Conservation (phyloP, 1,140 invertebrate genomes). For the Macrobrachium nipponense region DNA sequence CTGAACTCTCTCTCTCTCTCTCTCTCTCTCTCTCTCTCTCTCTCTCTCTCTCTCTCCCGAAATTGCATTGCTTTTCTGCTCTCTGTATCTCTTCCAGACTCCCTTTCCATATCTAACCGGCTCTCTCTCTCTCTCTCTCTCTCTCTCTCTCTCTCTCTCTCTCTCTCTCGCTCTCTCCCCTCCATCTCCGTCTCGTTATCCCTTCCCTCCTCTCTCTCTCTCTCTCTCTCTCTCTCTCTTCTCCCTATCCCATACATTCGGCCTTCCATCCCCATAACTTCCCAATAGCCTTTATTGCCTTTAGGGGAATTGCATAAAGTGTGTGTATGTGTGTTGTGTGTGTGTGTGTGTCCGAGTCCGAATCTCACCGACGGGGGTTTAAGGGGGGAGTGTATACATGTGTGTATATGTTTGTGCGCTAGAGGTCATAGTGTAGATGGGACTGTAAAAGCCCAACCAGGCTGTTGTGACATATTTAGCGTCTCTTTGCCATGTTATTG, state of each 20-base stretch:
- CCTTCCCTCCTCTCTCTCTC: not conserved
- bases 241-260: not conserved
- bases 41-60: too few species aligned
- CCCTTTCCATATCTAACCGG: too few species aligned
- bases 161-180: not conserved
- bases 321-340: slow-evolving; percentile 5
- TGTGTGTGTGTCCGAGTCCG: not conserved
- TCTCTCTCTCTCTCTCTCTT: not conserved
- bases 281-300: not conserved
- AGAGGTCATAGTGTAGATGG: too few species aligned
- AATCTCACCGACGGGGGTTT: too few species aligned
- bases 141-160: not conserved
- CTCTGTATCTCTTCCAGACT: not conserved
- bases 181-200: too few species aligned
- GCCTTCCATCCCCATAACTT: not conserved
- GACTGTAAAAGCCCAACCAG: too few species aligned
- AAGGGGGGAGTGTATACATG: too few species aligned
- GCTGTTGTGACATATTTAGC: too few species aligned
- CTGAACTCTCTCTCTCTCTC: too few species aligned
- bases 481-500: too few species aligned
- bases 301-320: not conserved
- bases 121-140: not conserved
- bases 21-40: too few species aligned
- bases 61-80: not conserved
- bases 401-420: too few species aligned